Conservation (phyloP, 2,113 vertebrate genomes). For the Perccottus glenii region DNA sequence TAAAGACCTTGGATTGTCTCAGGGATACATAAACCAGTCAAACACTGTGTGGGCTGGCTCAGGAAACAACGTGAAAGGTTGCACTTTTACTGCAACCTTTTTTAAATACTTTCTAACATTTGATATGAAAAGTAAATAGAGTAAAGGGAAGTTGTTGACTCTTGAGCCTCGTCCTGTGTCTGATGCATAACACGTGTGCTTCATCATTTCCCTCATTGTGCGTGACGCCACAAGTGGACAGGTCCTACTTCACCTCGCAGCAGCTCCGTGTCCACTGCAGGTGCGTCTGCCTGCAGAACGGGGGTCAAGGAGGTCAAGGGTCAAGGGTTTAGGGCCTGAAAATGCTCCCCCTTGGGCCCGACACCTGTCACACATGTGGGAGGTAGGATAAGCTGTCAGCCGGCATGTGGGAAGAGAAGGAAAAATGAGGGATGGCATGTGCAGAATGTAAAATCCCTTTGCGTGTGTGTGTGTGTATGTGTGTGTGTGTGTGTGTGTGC, state of each 20-base stretch:
- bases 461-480: constrained; percentile 25
- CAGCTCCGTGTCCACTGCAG: constrained; percentile 50
- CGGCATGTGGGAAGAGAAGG: constrained; percentile 21
- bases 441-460: constrained; percentile 67
- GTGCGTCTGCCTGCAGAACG: constrained; percentile 52
- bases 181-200: neutral
- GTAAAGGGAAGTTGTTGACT: neutral
- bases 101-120: too few relatives aligned
- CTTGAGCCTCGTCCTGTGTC: neutral
- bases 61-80: too few relatives aligned
- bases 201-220: neutral
- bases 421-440: constrained; percentile 58
- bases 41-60: constrained; percentile 1
- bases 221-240: neutral
- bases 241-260: constrained; percentile 37
- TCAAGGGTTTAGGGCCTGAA: constrained; percentile 75
- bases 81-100: too few relatives aligned
- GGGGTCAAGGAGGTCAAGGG: constrained; percentile 59
- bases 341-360: constrained; percentile 68
- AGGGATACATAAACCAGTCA: constrained; percentile 10
- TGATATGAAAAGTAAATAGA: too few relatives aligned
- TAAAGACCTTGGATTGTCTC: constrained; percentile 30
- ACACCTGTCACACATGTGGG: constrained; percentile 83
- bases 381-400: constrained; percentile 76
- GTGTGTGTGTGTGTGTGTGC: constrained; percentile 26